Conservation (phyloP, 2,797 vertebrate genomes). For the Mormyrus hasselquistii region DNA sequence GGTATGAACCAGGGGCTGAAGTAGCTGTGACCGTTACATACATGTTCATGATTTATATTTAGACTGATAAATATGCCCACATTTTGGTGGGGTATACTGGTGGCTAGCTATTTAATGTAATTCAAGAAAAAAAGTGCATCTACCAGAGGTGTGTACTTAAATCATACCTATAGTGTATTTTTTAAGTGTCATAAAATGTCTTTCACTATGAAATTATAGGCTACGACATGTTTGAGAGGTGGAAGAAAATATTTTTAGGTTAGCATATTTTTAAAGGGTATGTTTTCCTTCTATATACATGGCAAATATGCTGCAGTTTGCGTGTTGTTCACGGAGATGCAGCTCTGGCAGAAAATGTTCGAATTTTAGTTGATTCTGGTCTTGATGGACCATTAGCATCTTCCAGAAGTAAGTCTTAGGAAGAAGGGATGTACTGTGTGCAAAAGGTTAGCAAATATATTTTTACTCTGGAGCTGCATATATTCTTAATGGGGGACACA, state of each 20-base stretch:
- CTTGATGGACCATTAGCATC: neutral
- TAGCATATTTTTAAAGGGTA: neutral
- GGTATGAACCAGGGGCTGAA: neutral
- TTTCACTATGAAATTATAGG: neutral
- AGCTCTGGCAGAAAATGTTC: neutral
- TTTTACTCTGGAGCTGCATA: neutral
- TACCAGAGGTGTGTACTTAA: neutral
- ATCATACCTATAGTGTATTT: neutral
- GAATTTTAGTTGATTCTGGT: neutral
- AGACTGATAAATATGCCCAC: neutral
- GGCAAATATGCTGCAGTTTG: neutral
- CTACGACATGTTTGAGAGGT: neutral
- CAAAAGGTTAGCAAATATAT: neutral
- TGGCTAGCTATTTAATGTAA: neutral
- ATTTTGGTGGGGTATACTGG: neutral
- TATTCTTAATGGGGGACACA: neutral
- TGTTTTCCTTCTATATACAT: neutral
- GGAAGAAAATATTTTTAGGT: neutral
- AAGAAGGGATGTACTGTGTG: neutral
- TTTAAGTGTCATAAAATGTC: neutral
- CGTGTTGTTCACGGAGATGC: neutral
- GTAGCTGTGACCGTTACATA: neutral
- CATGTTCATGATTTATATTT: neutral
- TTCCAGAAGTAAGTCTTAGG: neutral
- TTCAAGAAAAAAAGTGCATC: neutral